Conservation (phyloP, 2,113 vertebrate genomes). For the Tretioscincus oriximinensis region DNA sequence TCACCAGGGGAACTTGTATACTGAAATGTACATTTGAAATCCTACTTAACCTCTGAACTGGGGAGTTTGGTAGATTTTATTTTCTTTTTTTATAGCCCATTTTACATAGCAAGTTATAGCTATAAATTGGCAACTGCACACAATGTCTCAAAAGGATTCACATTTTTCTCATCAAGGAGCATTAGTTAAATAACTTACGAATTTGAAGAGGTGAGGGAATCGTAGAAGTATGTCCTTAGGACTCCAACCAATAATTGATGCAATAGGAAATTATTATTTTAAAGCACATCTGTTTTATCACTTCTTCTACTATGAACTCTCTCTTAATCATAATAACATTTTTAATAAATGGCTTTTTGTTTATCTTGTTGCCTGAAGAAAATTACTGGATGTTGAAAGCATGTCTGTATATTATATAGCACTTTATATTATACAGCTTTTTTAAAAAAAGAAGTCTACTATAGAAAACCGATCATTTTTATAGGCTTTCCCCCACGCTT, state of each 20-base stretch:
- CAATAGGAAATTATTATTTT: conserved; percentile 49
- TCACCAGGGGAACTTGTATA: conserved; percentile 3
- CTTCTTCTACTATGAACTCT: conserved; percentile 19
- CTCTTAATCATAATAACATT: conserved; percentile 49
- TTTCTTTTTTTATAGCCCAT: conserved; percentile 12
- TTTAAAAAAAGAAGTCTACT: not conserved
- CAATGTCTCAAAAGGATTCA: conserved; percentile 30
- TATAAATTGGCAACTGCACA: conserved; percentile 54
- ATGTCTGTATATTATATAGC: conserved; percentile 26
- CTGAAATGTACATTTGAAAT: not conserved
- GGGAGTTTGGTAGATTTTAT: not conserved
- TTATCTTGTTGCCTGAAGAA: conserved; percentile 43
- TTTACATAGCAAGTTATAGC: not conserved
- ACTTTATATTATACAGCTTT: conserved; percentile 12
- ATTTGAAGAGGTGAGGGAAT: conserved; percentile 25
- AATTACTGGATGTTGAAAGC: conserved; percentile 50
- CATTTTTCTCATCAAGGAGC: conserved; percentile 29
- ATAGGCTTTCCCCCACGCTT: not conserved
- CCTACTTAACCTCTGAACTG: conserved; percentile 12
- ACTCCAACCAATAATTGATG: conserved; percentile 30
- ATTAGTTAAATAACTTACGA: conserved; percentile 38
- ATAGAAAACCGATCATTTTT: not conserved
- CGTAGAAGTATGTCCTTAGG: conserved; percentile 30
- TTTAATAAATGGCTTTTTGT: conserved; percentile 46
- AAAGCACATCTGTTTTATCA: conserved; percentile 60